Base-by-base conservation (phyloP, 2,797 vertebrate species). In the Peromyscus melanophrys region DNA sequence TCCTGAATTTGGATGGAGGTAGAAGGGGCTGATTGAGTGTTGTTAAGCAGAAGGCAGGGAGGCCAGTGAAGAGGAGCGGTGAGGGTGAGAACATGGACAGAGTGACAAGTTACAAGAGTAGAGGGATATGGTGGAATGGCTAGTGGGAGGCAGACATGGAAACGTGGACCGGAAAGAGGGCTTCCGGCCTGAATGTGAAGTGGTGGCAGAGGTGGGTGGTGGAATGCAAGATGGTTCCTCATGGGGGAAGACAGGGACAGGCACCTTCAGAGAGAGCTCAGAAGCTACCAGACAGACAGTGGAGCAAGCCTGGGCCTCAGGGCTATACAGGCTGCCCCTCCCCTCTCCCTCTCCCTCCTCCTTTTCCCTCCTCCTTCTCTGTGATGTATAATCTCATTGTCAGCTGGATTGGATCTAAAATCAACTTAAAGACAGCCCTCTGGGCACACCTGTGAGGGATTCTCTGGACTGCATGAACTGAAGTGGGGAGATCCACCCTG, bases 31-130 rank as follows among this genome's bases (percentile, higher is more conserved):
- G 11, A 10, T 9, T 31, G 6, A 46, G 13, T 2, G 25, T 43
- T 16, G 1, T 21, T 12, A 12, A 29, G 25, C 12, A 1, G 1
- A 25, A 10, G 16, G 7, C 16, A 5, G 2, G 43, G 78, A 40
- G 67, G n/a, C 1, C 0, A 16, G 23, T 27, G 61, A 7, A 4
- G 12, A 37, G 43, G 40, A 46, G n/a, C n/a, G 4, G 69, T 8
- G 14, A n/a, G 46, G 49, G 25, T 1, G 14, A 87, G 49, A 37
- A 27, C 17, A 2, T 16, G 63, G 23, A 9, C 4, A 27, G 31
- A 55, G 34, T 31, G 63, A 86, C 65, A 69, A 27, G 46, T 25
- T 86, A 17, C 37, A 2, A 21, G 27, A 29, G 23, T 9, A 23
- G 67, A 14, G 31, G 43, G 57, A 29, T 27, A 25, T 17, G 37